Percentiles rank a stretch among this genome's conserved stretches.
These are phyloP conservation scores for Sternotherus odoratus DNA, from an alignment of 2,797 vertebrate genomes.

Conservation along the genomic window DNA sequence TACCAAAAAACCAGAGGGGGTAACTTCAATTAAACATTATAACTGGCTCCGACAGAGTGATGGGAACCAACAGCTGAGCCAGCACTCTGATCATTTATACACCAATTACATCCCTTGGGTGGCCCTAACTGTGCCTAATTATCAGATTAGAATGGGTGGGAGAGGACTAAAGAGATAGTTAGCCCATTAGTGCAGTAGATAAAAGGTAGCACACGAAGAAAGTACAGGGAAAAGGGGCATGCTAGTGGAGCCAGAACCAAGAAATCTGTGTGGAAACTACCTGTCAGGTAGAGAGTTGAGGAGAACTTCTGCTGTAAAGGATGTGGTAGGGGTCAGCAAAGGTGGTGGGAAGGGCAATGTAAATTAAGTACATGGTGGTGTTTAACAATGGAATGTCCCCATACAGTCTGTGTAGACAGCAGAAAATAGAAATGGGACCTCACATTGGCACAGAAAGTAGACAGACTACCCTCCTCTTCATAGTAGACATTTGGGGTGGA, in stretches of 20 bases:
- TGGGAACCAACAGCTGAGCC: neutral
- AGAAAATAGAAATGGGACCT: neutral
- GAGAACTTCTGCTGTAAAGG: neutral
- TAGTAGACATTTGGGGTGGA: neutral
- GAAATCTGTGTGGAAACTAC: neutral
- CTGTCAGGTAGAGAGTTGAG: neutral
- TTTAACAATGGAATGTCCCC: neutral
- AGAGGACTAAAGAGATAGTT: neutral
- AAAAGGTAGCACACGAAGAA: neutral
- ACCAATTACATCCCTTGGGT: neutral
- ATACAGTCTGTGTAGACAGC: neutral
- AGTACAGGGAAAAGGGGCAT: neutral
- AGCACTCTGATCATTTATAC: neutral
- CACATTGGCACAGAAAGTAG: neutral
- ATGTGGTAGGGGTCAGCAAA: neutral
- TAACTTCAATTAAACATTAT: slow-evolving; percentile 51
- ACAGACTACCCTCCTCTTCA: neutral
- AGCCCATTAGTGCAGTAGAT: neutral
- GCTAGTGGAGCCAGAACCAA: neutral
- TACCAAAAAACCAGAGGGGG: slow-evolving; percentile 21
- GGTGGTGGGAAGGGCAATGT: neutral
- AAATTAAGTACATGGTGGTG: neutral
- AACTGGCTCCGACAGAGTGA: neutral
- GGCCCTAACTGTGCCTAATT: neutral
- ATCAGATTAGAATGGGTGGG: neutral